A percentile compares a stretch with the other conserved stretches of the same genome.
phyloP scores from a whole-genome alignment of 1,140 invertebrate genomes.

The Trichomalopsis sarcophagae region DNA sequence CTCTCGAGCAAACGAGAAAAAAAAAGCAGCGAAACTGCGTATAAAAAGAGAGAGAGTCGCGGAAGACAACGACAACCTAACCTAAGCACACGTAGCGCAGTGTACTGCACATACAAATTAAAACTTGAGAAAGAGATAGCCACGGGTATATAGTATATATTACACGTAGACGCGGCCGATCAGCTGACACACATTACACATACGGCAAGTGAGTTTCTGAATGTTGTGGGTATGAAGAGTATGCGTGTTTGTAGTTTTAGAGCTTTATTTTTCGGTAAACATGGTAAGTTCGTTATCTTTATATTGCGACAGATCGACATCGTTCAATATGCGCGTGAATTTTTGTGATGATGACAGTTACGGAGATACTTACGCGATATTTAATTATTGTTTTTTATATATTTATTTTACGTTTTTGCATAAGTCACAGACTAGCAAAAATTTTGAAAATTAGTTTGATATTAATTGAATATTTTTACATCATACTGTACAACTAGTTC shows the following conservation, averaged over 20 bases:
- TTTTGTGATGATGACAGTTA: too few relatives aligned
- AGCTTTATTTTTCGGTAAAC: neutral
- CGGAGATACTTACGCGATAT: too few relatives aligned
- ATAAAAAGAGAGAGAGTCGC: neutral
- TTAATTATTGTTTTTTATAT: too few relatives aligned
- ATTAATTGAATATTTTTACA: too few relatives aligned
- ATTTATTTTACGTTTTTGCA: too few relatives aligned
- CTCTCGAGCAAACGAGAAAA: neutral
- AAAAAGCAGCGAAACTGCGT: neutral
- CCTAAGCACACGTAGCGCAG: constrained; percentile 14
- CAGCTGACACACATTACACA: neutral
- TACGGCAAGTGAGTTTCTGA: neutral
- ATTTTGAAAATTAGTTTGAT: too few relatives aligned
- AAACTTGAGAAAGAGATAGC: too few relatives aligned
- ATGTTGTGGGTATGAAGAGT: neutral
- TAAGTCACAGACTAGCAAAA: too few relatives aligned
- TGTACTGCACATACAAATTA: too few relatives aligned
- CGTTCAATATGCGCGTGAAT: neutral
- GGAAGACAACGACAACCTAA: constrained; percentile 34
- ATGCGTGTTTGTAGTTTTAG: neutral
- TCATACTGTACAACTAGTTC: too few relatives aligned
- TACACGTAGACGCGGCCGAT: neutral
- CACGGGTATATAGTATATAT: neutral
- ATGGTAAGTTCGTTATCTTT: neutral
- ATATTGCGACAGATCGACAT: neutral